Base-by-base conservation (phyloP, 1,140 invertebrate genomes). In the Macrostomum lignano region DNA sequence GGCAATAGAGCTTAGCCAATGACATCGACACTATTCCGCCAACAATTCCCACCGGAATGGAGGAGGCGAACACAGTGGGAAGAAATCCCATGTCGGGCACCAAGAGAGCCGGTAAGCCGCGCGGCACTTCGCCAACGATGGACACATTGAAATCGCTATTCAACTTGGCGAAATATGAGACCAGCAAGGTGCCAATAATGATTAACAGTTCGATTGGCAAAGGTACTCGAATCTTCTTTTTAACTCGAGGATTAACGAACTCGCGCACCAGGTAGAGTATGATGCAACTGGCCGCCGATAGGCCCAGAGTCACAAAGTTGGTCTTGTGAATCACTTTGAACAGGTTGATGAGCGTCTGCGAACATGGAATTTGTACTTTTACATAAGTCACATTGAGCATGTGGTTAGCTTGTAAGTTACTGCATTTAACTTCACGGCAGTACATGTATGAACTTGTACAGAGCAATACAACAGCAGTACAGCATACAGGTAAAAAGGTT, bases 231-330 rank as follows among this genome's bases (percentile, higher is more conserved):
- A 62, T 68, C 28, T 61, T 58, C 49, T 74, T 75, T 25, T 67
- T 67, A 0, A 77, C 48, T 46, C 64, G 64, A 1, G 74, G 72
- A 69, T 81, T 55, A 37, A 82, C 47, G 13, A 70, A 40, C 55
- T 77, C 71, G 47, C 79, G 81, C 46, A 75, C 74, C 3, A 73
- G 41, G 0, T 67, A 54, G 35, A 79, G 65, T 25, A 73, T 49
- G 3, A 66, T 40, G 19, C 81, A 72, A 6, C 72, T 68, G 3
- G 71, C 50, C 2, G 63, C 35, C 2, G 76, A 75, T 26, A 74
- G 65, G 2, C 70, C 47, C 10, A 75, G 32, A 1, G 57, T 48
- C n/a, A 55, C 47, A 19, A 47, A 38, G 39, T 63, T 62, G 1
- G 49, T 58, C 2, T 40, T 29, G 3, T 46, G 42, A 22, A 62